These are phyloP conservation scores for Cosmia trapezina DNA, from an alignment of 2,888 invertebrate genomes.

Conservation along the genomic window DNA sequence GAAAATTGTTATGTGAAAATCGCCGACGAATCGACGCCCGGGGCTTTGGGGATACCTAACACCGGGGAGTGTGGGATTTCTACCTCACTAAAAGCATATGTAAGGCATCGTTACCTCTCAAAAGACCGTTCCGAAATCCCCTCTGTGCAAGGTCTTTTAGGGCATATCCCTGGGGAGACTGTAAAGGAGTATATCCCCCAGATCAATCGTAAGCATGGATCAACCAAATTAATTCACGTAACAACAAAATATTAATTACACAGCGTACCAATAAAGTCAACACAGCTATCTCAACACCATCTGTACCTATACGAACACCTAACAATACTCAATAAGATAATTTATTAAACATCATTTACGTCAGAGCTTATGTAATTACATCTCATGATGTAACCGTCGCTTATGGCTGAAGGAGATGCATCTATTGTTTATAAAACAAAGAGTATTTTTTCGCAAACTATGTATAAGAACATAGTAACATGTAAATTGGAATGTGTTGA, in stretches of 20 bases:
- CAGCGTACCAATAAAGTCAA: slow-evolving; percentile 10
- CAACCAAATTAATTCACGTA: neutral
- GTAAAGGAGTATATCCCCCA: too few relatives aligned
- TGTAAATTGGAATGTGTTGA: slow-evolving; percentile 6
- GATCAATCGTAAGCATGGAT: neutral
- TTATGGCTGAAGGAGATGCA: slow-evolving; percentile 26
- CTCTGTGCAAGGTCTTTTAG: too few relatives aligned
- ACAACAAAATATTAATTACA: neutral
- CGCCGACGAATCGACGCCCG: too few relatives aligned
- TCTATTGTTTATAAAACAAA: slow-evolving; percentile 46
- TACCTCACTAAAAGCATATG: too few relatives aligned
- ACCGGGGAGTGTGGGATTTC: too few relatives aligned
- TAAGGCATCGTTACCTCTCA: too few relatives aligned
- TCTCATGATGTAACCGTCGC: slow-evolving; percentile 53
- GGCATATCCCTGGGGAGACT: too few relatives aligned
- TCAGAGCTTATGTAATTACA: slow-evolving; percentile 65
- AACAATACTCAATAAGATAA: slow-evolving; percentile 51
- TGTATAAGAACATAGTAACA: neutral
- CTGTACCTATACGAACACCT: slow-evolving; percentile 11
- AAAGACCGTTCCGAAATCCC: too few relatives aligned
- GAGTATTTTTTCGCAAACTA: slow-evolving; percentile 14
- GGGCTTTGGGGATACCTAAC: too few relatives aligned
- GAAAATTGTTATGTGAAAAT: too few relatives aligned
- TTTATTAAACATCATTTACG: slow-evolving; percentile 59
- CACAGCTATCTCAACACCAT: slow-evolving; percentile 15